Evolutionary conservation across 2,113 vertebrate species (phyloP), one percentile per base, ranked within the genome.

Genomic region (Phrynosoma blainvillii): DNA sequence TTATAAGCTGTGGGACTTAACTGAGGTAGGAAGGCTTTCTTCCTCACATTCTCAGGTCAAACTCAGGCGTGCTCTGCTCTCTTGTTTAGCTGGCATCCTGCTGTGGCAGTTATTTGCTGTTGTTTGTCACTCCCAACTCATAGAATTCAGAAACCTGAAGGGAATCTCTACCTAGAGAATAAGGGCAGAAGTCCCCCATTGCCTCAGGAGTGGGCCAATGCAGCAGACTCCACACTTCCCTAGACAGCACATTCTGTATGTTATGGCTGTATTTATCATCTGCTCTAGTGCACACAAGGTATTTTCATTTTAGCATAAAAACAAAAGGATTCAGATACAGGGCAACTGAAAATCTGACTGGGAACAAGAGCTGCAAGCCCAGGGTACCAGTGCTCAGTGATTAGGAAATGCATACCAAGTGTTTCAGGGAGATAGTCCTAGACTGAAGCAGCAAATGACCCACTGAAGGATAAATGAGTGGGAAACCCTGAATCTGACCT

Each of bases 1-100:
- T 89, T 95, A 93, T 89, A 90, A 91, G 89, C 90, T 91, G 56
- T 25, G 92, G 89, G 92, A 92, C 65, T 90, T 80, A 14, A 65
- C 79, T 84, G 80, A 86, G 78, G 85, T 86, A 90, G 89, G 88
- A 54, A 56, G 18, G 92, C 90, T 89, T 83, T 73, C 11, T 89
- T 40, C 87, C 71, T 76, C 47, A 88, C 83, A 84, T 32, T 88
- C 82, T 79, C 87, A 85, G 89, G 89, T 89, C 89, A 92, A 7
- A 25, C 74, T 87, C 71, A 73, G 88, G 89, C 79, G 23, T 77
- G 40, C 74, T 70, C 25, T 62, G 73, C 78, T 79, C 70, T 65
- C 89, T 87, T 90, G 91, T 80, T 89, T 80, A 91, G 20, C 77
- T 93, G 62, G 47, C 91, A 71, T 86, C 65, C 90, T 90, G 54